Evolutionary conservation across 1,140 invertebrate genomes (phyloP).

Genomic region (Dreissena polymorpha): DNA sequence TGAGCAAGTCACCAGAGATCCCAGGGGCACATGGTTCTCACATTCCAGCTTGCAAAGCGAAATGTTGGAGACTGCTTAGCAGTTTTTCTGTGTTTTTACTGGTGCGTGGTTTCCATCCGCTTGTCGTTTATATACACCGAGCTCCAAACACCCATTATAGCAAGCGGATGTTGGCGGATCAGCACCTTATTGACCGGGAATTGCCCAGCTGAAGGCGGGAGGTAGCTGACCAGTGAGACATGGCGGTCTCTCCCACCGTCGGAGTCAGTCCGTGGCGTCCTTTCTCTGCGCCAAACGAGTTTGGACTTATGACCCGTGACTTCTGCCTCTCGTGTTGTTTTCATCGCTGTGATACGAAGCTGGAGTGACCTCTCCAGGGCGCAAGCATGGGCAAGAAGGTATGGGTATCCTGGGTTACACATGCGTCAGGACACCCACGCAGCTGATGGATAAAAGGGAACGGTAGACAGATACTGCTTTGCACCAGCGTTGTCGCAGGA

Average conservation of each 20-base stretch:
- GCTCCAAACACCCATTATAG: constrained; percentile 42
- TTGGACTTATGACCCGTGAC: constrained; percentile 34
- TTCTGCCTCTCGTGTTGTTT: constrained; percentile 23
- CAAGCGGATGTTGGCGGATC: constrained; percentile 24
- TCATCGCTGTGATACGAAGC: too few relatives aligned
- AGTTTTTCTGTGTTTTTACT: too few relatives aligned
- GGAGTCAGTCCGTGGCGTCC: constrained; percentile 23
- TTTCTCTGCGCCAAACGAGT: constrained; percentile 6
- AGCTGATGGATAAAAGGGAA: too few relatives aligned
- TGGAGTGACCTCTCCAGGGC: too few relatives aligned
- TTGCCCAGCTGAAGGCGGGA: constrained; percentile 28
- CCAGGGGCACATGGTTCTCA: constrained; percentile 55
- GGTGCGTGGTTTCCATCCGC: neutral
- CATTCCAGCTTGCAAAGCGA: constrained; percentile 42
- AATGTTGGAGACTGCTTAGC: too few relatives aligned
- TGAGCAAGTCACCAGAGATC: constrained; percentile 36
- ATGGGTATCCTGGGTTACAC: too few relatives aligned
- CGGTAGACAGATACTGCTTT: too few relatives aligned
- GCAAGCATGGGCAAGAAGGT: too few relatives aligned
- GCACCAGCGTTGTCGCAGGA: too few relatives aligned
- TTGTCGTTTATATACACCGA: neutral
- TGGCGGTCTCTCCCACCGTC: constrained; percentile 17
- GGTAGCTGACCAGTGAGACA: constrained; percentile 35
- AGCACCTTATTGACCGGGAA: constrained; percentile 29
- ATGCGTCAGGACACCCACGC: too few relatives aligned